Conservation (phyloP, 2,888 invertebrate genomes). For the Perithous albicinctus region DNA sequence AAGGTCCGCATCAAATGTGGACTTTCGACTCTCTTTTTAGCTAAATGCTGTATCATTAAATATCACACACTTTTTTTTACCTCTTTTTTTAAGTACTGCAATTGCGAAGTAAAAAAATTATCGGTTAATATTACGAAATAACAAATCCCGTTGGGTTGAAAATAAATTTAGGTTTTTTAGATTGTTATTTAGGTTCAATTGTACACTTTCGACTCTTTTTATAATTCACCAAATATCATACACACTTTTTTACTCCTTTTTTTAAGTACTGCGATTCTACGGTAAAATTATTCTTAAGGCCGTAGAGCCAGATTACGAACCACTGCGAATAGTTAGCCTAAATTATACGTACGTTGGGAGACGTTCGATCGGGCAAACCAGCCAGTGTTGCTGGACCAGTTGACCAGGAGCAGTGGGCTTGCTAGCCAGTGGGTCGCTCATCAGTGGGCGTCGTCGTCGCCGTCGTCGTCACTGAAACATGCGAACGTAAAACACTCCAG, state of each 20-base stretch:
- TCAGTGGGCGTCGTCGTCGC: slow-evolving; percentile 62
- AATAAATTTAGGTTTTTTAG: neutral
- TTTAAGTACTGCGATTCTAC: too few species aligned
- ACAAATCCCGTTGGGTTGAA: too few species aligned
- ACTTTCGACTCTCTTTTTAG: neutral
- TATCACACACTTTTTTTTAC: too few species aligned
- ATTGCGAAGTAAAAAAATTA: too few species aligned
- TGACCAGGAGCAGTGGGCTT: slow-evolving; percentile 52
- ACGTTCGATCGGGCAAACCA: slow-evolving; percentile 28
- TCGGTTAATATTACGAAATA: too few species aligned
- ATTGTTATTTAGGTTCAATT: too few species aligned
- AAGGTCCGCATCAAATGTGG: neutral
- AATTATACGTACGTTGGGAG: neutral
- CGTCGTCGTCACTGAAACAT: slow-evolving; percentile 52
- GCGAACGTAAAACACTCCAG: slow-evolving; percentile 47
- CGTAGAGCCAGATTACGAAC: neutral
- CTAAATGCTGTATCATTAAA: neutral
- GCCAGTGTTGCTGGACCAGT: slow-evolving; percentile 46
- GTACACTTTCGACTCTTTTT: neutral
- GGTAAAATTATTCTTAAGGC: too few species aligned
- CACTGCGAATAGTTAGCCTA: slow-evolving; percentile 22
- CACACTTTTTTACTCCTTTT: too few species aligned
- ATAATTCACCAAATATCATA: neutral
- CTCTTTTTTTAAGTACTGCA: too few species aligned
- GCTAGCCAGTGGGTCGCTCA: slow-evolving; percentile 59